Base-by-base conservation (phyloP, 2,113 vertebrate species). In the Phrynosoma blainvillii region DNA sequence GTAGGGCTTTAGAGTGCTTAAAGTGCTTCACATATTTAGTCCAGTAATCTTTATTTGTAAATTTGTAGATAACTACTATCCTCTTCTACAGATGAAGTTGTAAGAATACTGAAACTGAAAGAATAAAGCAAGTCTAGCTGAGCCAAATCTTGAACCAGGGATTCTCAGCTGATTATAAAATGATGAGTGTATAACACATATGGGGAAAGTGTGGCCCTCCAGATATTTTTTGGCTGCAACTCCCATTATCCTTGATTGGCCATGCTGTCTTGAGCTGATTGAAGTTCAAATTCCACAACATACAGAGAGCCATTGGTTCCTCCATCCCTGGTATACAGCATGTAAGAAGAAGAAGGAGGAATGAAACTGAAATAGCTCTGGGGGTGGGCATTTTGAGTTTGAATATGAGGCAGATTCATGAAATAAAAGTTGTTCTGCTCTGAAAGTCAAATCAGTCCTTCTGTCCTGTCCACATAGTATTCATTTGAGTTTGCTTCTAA, bases 401-500 rank as follows among this genome's bases (percentile, higher is more conserved):
- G 32, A 25, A 32, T 9, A 66, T 40, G 32, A 5, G 7, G 40
- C 10, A 83, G 40, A 70, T 10, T 27, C 11, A 30, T 62, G 54
- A 62, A 59, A 12, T 62, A 62, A 9, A 79, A 10, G 32, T 56
- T 6, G 16, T n/a, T n/a, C 2, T 5, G 10, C 65, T 16, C 25
- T 52, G 18, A 70, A 56, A 13, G n/a, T 36, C 20, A 68, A 54
- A 10, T 73, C 13, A 16, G 18, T 12, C 12, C 2, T 74, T 32
- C 8, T 32, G 27, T 14, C 18, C 40, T 11, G 59, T 54, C 62
- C 32, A 18, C 16, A 66, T 18, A 66, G 23, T 65, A 77, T 47
- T 83, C 82, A 82, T n/a, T 47, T 27, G 8, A 68, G 1, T 14
- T 54, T 36, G 20, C 90, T 91, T 54, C 89, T 92, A 84, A 87